Evolutionary conservation across 1,140 invertebrate species (phyloP), one percentile per base, ranked within the genome.

Genomic region (Aleiodes sp.): DNA sequence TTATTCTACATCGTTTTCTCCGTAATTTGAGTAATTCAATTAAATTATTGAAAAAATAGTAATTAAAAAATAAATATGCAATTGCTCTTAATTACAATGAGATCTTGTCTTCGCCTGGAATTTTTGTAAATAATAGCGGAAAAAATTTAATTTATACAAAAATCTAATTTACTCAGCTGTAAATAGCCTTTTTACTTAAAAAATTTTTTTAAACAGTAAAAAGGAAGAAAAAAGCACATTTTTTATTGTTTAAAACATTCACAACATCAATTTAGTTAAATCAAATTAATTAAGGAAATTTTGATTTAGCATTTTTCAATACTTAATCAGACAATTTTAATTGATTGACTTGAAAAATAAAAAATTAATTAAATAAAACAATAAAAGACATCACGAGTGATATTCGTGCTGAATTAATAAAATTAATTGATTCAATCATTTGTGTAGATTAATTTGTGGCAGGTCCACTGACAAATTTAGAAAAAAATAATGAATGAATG

Each of bases 121-220:
- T 26, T 16, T 57, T 57, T 76, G 73, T 75, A 78, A 73, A 71
- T 75, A 79, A 29, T 80, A 80, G 77, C n/a, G n/a, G n/a, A 21
- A 72, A 4, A 37, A 79, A 80, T 80, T 80, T 80, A 79, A 63
- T 69, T 69, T 78, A 77, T 76, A 76, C 74, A 69, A 35, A 14
- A 62, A 59, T 61, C 68, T 66, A 59, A 41, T 56, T 69, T 71
- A 65, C 31, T 26, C 29, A 59, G 56, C 56, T 72, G 60, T 75
- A 73, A 70, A 65, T 72, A 68, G 46, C 41, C 39, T 66, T 43
- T 70, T 46, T 41, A 26, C 19, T 12, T 26, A 24, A 52, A 37
- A 37, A 35, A 39, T 64, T 65, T 14, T 26, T 41, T 29, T 67
- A 46, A 52, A 29, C 37, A 43, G 31, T 16, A 60, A 64, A 66